Base-by-base conservation (phyloP, 2,888 invertebrate species). In the Odontocolon sp. region DNA sequence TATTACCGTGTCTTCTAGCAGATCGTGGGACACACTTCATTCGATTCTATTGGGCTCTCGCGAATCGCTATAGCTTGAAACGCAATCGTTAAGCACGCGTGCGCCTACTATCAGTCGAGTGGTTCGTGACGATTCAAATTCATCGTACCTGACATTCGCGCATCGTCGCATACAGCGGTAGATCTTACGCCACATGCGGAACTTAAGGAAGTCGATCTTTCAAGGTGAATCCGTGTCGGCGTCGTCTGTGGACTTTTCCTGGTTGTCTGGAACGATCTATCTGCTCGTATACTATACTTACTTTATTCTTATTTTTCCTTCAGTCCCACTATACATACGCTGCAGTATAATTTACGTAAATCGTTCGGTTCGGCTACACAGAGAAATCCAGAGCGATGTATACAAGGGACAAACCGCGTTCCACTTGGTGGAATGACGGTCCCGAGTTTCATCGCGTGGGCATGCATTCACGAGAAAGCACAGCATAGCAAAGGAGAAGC, bases 371-470 rank as follows among this genome's bases (percentile, higher is more conserved):
- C 71, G 36, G 50, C 64, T 50, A 52, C 67, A 33, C 33, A 14
- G 45, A n/a, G n/a, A n/a, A 59, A 72, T 68, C 61, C 75, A 50
- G 36, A 47, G 52, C 56, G 57, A 63, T 73, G 57, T 77, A 57
- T 57, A 73, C 71, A 73, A 75, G 78, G 31, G 47, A 70, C 69
- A 52, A 79, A 74, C 52, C 70, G 52, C 71, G 77, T 69, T 79
- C 64, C 57, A 79, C 76, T 76, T 57, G 76, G 47, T 36, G 66
- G 38, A 71, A 71, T 54, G 59, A 71, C 50, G 57, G 38, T 59
- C 11, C 57, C 28, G 33, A 16, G 36, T 36, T 67, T 52, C 38
- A 36, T 42, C 23, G 52, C 69, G 42, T 61, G 79, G 63, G 47
- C 52, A 59, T 42, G 57, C 54, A 70, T 68, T 68, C 67, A 33